Conservation (phyloP, 1,140 invertebrate genomes). For the Hesperophylax magnus region DNA sequence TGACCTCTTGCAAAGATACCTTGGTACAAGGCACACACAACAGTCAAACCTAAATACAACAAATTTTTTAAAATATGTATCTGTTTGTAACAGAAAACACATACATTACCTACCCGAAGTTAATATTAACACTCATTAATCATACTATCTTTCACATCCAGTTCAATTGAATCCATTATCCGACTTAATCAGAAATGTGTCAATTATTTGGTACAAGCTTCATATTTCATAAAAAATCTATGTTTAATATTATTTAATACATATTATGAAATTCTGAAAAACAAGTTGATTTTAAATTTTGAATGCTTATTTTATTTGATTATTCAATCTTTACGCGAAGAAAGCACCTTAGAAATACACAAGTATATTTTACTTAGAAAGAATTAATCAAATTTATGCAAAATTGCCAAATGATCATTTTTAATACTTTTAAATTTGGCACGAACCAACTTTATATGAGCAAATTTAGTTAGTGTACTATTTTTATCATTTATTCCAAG, state of each 20-base stretch:
- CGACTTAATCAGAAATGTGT: neutral
- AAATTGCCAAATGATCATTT: too few species aligned
- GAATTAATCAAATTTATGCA: too few species aligned
- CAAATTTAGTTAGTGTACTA: constrained; percentile 8
- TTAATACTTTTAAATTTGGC: constrained; percentile 13
- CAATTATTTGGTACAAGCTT: constrained; percentile 36
- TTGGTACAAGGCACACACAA: constrained; percentile 55
- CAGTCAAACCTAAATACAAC: constrained; percentile 49
- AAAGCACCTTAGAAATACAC: constrained; percentile 25
- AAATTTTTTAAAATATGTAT: constrained; percentile 35
- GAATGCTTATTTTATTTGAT: too few species aligned
- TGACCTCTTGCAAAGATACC: constrained; percentile 46
- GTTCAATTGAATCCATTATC: constrained; percentile 7
- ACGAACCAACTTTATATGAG: constrained; percentile 21
- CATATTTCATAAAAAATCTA: constrained; percentile 34
- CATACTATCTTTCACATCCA: neutral
- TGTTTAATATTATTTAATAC: constrained; percentile 18
- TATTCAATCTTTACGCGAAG: neutral
- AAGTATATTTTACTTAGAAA: neutral
- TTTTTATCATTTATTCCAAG: neutral
- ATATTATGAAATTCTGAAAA: constrained; percentile 26
- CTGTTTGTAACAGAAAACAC: neutral
- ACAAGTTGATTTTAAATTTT: constrained; percentile 3
- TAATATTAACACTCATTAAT: constrained; percentile 12
- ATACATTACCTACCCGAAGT: neutral